A percentile compares a stretch with the other conserved stretches of the same genome.
Evolutionary conservation across 2,113 vertebrate genomes (phyloP).

Genomic region (Coptodon bakossiorum): DNA sequence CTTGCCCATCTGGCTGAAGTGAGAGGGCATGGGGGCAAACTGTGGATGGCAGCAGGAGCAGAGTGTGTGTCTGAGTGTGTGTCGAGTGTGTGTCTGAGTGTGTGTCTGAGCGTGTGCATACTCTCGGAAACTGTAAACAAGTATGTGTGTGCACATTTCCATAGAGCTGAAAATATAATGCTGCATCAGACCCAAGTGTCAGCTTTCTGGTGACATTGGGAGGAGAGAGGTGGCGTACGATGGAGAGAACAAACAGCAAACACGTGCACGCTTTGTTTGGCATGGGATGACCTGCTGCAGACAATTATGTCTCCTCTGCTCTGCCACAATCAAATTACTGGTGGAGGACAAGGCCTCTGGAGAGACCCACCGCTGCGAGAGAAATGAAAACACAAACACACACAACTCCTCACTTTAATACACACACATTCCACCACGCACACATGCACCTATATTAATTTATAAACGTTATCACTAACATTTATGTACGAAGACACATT

Average conservation of each 20-base stretch:
- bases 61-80: background rate
- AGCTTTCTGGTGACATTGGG: constrained; percentile 60
- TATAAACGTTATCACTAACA: background rate
- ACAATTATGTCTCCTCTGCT: constrained; percentile 43
- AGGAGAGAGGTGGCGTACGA: background rate
- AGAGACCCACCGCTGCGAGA: constrained; percentile 1
- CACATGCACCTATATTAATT: background rate
- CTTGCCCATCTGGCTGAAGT: constrained; percentile 41
- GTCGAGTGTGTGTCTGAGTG: background rate
- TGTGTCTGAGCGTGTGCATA: background rate
- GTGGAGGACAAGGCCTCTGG: constrained; percentile 48
- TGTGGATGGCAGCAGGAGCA: constrained; percentile 19
- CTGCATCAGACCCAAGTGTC: constrained; percentile 61
- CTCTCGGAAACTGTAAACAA: constrained; percentile 16
- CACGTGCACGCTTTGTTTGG: constrained; percentile 25
- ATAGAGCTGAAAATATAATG: constrained; percentile 49
- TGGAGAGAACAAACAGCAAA: background rate
- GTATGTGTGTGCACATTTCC: constrained; percentile 34
- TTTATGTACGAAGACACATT: background rate
- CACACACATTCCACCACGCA: background rate
- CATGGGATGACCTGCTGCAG: constrained; percentile 43
- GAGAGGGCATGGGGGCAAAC: constrained; percentile 2
- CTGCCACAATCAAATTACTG: constrained; percentile 57
- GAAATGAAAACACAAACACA: background rate
- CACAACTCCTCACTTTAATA: background rate